phyloP scores from a whole-genome alignment of 2,888 invertebrate genomes.

The Pheosia gnoma region DNA sequence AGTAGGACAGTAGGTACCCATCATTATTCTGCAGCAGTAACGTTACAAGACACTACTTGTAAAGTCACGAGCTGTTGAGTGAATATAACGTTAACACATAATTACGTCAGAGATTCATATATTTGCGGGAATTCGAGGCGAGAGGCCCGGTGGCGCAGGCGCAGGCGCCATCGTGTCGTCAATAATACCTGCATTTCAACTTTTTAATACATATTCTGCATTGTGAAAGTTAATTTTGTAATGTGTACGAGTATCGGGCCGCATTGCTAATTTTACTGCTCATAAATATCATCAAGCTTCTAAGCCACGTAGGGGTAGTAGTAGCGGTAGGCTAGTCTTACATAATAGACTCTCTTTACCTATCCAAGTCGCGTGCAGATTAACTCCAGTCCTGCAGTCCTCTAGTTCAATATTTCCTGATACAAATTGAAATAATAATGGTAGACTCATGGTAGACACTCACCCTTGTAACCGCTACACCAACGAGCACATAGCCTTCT shows the following conservation, averaged over 20 bases:
- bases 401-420: no score
- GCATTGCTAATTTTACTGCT: background rate
- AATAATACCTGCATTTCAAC: constrained; percentile 12
- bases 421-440: no score
- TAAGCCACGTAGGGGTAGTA: no score
- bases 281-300: background rate
- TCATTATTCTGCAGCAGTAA: constrained; percentile 1
- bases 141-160: constrained; percentile 9
- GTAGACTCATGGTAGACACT: no score
- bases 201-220: constrained; percentile 23
- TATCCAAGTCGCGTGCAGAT: no score
- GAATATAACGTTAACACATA: background rate
- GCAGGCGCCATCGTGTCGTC: constrained; percentile 8
- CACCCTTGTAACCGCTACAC: no score
- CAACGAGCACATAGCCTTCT: no score
- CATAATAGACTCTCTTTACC: no score
- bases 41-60: background rate
- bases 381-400: no score
- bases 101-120: background rate
- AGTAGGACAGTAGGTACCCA: background rate
- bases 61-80: background rate
- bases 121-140: background rate
- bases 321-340: no score
- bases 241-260: background rate
- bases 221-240: constrained; percentile 21